These are phyloP conservation scores for Mesodorylaimus sp. DNA, from an alignment of 2,888 invertebrate species.

Conservation along the genomic window DNA sequence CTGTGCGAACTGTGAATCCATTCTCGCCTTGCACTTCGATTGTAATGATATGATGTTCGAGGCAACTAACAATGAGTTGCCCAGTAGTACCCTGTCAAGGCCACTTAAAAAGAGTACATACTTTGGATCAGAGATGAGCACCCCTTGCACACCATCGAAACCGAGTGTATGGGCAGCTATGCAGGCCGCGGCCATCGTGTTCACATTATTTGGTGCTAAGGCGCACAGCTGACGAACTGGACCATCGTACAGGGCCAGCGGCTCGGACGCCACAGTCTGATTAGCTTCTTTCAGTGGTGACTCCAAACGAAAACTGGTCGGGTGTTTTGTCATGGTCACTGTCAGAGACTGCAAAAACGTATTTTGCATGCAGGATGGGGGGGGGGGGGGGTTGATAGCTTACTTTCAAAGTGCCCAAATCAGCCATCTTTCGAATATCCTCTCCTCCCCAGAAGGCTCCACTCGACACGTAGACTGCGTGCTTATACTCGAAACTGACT, in stretches of 20 bases:
- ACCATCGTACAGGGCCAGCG: constrained; percentile 38
- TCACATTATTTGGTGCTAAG: constrained; percentile 42
- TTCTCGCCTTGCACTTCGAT: constrained; percentile 33
- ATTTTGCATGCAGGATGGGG: constrained; percentile 6
- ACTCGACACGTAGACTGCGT: constrained; percentile 37
- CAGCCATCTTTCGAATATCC: constrained; percentile 40
- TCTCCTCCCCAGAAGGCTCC: constrained; percentile 42
- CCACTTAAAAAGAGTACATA: constrained; percentile 16
- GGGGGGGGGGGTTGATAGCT: neutral
- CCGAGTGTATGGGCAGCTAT: constrained; percentile 38
- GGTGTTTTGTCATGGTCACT: constrained; percentile 41
- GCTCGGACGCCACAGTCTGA: constrained; percentile 22
- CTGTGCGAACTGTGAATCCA: constrained; percentile 29
- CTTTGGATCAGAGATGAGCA: constrained; percentile 38
- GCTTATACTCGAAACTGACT: constrained; percentile 21
- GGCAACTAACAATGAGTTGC: constrained; percentile 26
- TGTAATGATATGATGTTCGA: constrained; percentile 39
- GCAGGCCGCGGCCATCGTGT: constrained; percentile 43
- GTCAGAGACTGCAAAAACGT: constrained; percentile 30
- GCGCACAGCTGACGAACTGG: constrained; percentile 38
- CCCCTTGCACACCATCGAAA: constrained; percentile 37
- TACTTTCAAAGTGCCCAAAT: constrained; percentile 36
- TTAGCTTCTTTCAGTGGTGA: constrained; percentile 34
- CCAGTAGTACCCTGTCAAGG: neutral
- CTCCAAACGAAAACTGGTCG: constrained; percentile 35